Evolutionary conservation across 2,888 invertebrate species (phyloP), one percentile per base, ranked within the genome.

Genomic region (Amphiduros pacificus): DNA sequence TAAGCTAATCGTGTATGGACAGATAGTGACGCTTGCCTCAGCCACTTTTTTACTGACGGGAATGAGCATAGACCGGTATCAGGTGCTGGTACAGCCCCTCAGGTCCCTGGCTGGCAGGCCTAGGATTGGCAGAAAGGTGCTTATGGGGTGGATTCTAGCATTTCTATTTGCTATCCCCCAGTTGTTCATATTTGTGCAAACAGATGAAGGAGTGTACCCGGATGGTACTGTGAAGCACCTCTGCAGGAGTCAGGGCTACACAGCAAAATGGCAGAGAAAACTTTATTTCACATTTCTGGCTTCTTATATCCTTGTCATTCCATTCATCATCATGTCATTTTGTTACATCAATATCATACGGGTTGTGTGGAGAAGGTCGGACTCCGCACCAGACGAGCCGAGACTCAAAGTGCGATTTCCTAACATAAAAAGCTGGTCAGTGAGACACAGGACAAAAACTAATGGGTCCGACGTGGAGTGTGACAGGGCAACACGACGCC

Each of bases 1-100:
- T 72, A 83, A 83, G 70, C 65, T 81, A 17, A 74, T 78, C 31
- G 78, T 82, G 28, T 84, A 83, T 65, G 74, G 77, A 5, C 83
- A 84, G 74, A 79, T 80, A 2, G 81, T 83, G 11, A 81, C 82
- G 0, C 65, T 84, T 41, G 80, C 82, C 3, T 78, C 80, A 31
- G 80, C 83, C 1, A 82, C 82, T 0, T 83, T 82, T 69, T 77
- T 83, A 9, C 72, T 83, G 28, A 79, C 81, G 3, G 82, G 79
- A 14, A 83, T 84, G 83, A 81, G 81, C 59, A 78, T 81, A 58
- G 83, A 83, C 64, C 70, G 83, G 14, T 83, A 81, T 65, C 74
- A 77, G 62, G 83, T 82, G 17, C 82, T 84, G 48, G 83, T 83
- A 24, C 71, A 77, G 41, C 83, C 83, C 2, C 71, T 83, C 54